Conservation (phyloP, 2,797 vertebrate genomes). For the Siniperca undulata region DNA sequence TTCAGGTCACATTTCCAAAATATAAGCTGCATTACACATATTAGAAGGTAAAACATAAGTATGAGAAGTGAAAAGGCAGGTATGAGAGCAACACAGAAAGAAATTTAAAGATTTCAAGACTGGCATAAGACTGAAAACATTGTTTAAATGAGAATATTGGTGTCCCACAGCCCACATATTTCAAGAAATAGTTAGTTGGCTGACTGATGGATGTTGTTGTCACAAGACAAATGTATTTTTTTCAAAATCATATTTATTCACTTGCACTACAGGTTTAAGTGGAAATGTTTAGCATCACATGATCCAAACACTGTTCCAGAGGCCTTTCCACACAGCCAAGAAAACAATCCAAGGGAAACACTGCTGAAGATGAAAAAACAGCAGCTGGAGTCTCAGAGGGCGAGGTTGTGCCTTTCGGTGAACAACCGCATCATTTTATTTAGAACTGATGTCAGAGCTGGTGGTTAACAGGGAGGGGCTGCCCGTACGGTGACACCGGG, state of each 20-base stretch:
- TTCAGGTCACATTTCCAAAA: too few relatives aligned
- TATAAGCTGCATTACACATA: too few relatives aligned
- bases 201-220: neutral
- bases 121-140: neutral
- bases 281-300: slow-evolving; percentile 33
- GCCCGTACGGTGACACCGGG: slow-evolving; percentile 50
- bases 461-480: slow-evolving; percentile 79
- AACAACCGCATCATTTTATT: slow-evolving; percentile 74
- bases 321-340: slow-evolving; percentile 30
- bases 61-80: neutral
- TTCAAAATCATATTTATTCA: neutral
- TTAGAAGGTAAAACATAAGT: neutral
- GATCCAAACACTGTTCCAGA: slow-evolving; percentile 32
- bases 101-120: neutral
- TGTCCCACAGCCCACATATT: neutral
- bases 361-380: slow-evolving; percentile 64
- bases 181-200: neutral
- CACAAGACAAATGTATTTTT: slow-evolving; percentile 2
- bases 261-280: slow-evolving; percentile 13
- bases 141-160: slow-evolving; percentile 1
- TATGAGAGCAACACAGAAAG: neutral
- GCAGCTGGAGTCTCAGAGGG: slow-evolving; percentile 60
- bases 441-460: slow-evolving; percentile 77
- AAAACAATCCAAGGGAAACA: slow-evolving; percentile 64
- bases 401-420: slow-evolving; percentile 56